Conservation (phyloP, 2,797 vertebrate genomes). For the Furcifer pardalis region DNA sequence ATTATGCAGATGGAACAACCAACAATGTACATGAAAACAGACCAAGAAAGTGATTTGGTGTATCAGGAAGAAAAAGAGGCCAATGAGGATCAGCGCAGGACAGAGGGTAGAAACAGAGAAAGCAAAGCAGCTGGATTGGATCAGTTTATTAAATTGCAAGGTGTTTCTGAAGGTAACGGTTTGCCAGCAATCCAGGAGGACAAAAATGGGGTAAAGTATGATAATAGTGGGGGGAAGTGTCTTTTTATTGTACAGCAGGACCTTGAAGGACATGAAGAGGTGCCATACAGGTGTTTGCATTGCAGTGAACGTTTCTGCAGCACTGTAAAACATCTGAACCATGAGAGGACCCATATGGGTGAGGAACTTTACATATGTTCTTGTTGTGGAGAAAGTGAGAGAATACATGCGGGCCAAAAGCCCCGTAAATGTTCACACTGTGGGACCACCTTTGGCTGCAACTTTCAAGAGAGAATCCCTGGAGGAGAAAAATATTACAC, state of each 20-base stretch:
- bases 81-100: not conserved
- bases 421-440: slow-evolving; percentile 14
- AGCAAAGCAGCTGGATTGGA: not conserved
- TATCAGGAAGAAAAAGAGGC: not conserved
- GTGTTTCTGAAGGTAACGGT: not conserved
- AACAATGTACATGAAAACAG: not conserved
- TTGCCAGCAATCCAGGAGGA: not conserved
- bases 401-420: slow-evolving; percentile 5
- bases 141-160: not conserved
- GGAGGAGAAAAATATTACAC: not conserved
- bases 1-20: not conserved
- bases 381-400: slow-evolving; percentile 21
- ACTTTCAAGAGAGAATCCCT: not conserved
- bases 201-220: not conserved
- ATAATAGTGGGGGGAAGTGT: not conserved
- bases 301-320: slow-evolving; percentile 7
- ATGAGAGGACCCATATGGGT: slow-evolving; percentile 4
- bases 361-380: slow-evolving; percentile 20
- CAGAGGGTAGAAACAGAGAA: not conserved
- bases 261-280: not conserved
- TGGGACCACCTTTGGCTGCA: slow-evolving; percentile 22
- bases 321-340: not conserved
- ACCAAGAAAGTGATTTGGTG: not conserved
- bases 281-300: slow-evolving; percentile 10
- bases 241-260: not conserved